A percentile compares a stretch with the other conserved stretches of the same genome.
phyloP scores from a whole-genome alignment of 37 sponge, comb jelly and placozoan species.

The Ephydatia muelleri region DNA sequence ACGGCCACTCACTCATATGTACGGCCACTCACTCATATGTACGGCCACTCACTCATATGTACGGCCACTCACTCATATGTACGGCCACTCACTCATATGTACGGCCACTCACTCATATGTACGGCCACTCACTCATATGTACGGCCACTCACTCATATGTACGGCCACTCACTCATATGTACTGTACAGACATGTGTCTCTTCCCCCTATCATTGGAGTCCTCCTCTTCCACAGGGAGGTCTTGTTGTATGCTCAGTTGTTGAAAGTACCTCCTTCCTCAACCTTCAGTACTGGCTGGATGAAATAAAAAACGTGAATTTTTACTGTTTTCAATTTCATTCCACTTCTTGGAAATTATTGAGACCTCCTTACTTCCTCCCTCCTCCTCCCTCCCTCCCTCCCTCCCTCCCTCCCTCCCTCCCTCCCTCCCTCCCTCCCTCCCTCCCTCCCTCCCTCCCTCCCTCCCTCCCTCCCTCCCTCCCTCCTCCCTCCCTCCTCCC shows the following conservation, averaged over 20 bases:
- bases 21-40: too few relatives aligned
- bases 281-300: conserved; percentile 65
- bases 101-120: too few relatives aligned
- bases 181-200: not conserved
- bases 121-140: not conserved
- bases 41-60: too few relatives aligned
- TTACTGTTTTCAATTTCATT: not conserved
- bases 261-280: conserved; percentile 46
- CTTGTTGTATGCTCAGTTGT: conserved; percentile 47
- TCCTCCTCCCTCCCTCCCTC: not conserved
- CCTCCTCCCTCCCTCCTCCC: not conserved
- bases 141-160: not conserved
- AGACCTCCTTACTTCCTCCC: not conserved
- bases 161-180: not conserved
- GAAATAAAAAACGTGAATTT: conserved; percentile 59
- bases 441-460: not conserved
- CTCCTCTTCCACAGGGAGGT: conserved; percentile 41
- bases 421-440: not conserved
- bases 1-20: too few relatives aligned
- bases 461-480: conserved; percentile 2
- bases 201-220: not conserved
- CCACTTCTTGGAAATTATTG: too few relatives aligned
- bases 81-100: too few relatives aligned
- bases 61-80: too few relatives aligned
- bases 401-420: not conserved